These are phyloP conservation scores for Amphipyra berbera DNA, from an alignment of 2,888 invertebrate species.

Conservation along the genomic window DNA sequence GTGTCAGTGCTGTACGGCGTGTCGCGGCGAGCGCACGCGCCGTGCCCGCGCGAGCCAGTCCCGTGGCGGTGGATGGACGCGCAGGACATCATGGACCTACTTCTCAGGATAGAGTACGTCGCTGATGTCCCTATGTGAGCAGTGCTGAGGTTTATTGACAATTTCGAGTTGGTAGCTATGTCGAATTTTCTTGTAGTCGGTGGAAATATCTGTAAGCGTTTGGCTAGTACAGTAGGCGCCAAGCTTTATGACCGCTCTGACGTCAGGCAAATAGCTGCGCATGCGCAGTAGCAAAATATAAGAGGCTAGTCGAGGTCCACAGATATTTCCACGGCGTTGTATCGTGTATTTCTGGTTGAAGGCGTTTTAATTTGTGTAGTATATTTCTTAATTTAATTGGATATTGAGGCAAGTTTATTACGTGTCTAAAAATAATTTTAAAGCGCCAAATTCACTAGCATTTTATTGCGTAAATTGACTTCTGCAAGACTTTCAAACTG, in stretches of 20 bases:
- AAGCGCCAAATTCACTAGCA: no score
- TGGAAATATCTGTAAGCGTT: conserved; percentile 9
- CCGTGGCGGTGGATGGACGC: conserved; percentile 83
- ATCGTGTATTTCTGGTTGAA: conserved; percentile 18
- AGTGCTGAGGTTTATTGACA: background rate
- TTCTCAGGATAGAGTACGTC: conserved; percentile 82
- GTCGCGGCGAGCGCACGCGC: conserved; percentile 55
- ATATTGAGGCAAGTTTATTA: background rate
- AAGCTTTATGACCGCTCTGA: no score
- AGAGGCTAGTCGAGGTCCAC: background rate
- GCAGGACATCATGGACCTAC: conserved; percentile 79
- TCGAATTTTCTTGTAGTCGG: background rate
- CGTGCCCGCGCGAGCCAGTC: conserved; percentile 58
- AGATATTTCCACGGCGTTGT: conserved; percentile 11
- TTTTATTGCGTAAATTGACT: no score
- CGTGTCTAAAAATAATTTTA: background rate
- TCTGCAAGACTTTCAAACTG: no score
- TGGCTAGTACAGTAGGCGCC: no score
- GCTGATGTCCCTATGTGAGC: conserved; percentile 84
- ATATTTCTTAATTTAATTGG: no score
- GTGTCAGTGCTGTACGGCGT: conserved; percentile 74
- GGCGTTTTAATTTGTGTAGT: background rate
- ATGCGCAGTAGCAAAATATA: no score
- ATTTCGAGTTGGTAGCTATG: background rate
- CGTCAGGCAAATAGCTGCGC: no score